Conservation (phyloP, 2,113 vertebrate genomes). For the Gobiocypris rarus region DNA sequence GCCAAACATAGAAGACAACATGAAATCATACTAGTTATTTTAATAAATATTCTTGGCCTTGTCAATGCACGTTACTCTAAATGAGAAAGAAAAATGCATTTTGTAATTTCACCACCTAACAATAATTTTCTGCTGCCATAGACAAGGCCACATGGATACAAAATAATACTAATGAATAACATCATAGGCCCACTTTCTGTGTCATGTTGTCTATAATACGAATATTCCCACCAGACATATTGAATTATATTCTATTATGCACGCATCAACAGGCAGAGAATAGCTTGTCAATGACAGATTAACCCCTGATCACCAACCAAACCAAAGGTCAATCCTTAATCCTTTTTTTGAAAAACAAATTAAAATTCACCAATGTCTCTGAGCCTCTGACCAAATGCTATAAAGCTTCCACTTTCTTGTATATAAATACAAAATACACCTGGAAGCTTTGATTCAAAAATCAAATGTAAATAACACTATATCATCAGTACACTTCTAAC, state of each 20-base stretch:
- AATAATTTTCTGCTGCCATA: no score
- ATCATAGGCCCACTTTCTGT: no score
- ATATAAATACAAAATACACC: background rate
- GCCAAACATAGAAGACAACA: no score
- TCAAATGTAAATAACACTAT: background rate
- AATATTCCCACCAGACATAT: background rate
- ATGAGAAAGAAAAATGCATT: no score
- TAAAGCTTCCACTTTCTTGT: slow-evolving; percentile 66
- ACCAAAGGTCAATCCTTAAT: background rate
- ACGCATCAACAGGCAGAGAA: no score
- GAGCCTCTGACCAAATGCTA: slow-evolving; percentile 51
- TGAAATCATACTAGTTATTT: no score
- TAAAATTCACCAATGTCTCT: slow-evolving; percentile 33
- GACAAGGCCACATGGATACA: no score
- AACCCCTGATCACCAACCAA: background rate
- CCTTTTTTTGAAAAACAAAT: background rate
- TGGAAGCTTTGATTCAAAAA: background rate
- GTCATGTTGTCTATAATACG: no score
- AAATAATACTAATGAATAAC: no score
- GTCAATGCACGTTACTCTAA: no score
- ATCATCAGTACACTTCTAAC: background rate
- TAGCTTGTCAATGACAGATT: background rate
- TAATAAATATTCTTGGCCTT: no score
- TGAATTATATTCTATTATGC: background rate
- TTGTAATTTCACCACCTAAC: no score